Evolutionary conservation across 1,140 invertebrate genomes (phyloP).

Genomic region (Ips typographus): DNA sequence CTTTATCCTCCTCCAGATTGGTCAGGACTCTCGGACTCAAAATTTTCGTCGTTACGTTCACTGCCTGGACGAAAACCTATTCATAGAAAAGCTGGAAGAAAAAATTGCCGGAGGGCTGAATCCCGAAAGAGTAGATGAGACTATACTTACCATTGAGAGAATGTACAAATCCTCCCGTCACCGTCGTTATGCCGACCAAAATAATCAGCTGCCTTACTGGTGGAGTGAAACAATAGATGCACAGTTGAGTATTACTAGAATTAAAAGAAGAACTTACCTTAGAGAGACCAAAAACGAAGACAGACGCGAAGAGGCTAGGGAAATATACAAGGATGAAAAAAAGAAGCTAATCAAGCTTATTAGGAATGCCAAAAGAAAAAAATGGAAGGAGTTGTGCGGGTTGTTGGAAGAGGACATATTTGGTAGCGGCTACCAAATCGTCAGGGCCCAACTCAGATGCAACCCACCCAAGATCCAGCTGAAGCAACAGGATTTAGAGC

Average conservation of each 20-base stretch:
- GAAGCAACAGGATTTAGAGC: background rate
- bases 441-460: background rate
- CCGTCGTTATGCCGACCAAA: background rate
- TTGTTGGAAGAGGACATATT: background rate
- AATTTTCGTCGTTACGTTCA: background rate
- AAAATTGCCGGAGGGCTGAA: background rate
- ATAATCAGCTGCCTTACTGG: background rate
- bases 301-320: background rate
- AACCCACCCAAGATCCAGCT: background rate
- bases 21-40: background rate
- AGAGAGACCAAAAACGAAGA: constrained; percentile 1
- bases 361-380: background rate
- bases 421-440: background rate
- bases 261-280: constrained; percentile 1
- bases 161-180: background rate
- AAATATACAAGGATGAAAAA: background rate
- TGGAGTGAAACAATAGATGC: background rate
- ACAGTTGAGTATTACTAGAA: background rate
- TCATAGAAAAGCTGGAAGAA: constrained; percentile 2
- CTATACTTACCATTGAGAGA: background rate
- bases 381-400: too few relatives aligned
- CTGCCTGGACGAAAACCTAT: background rate
- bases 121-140: constrained; percentile 1
- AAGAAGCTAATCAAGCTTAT: background rate
- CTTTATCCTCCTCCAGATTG: too few relatives aligned